A percentile compares a stretch with the other conserved stretches of the same genome.
Evolutionary conservation across 2,888 invertebrate species (phyloP).

Genomic region (Corbicula japonica): DNA sequence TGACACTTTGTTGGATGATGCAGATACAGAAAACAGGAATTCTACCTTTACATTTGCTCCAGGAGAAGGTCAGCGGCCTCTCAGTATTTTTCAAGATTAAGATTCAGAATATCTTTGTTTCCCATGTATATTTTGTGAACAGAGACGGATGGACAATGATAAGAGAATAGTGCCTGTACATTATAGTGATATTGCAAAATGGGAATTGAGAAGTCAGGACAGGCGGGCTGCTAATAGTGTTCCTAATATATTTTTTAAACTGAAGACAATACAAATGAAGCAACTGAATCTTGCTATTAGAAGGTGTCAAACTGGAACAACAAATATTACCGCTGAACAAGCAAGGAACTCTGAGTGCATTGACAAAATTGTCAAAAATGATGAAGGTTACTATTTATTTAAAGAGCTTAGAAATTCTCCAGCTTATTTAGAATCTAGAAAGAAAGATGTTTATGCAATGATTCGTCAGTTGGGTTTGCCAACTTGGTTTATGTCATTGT

Average conservation of each 20-base stretch:
- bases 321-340: conserved; percentile 44
- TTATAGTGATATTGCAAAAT: no score
- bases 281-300: conserved; percentile 16
- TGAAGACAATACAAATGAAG: conserved; percentile 22
- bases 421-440: conserved; percentile 57
- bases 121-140: no score
- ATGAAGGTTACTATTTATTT: conserved; percentile 81
- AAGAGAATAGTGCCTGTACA: no score
- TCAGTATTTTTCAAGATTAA: no score
- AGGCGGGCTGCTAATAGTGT: no score
- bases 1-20: no score
- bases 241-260: conserved; percentile 46
- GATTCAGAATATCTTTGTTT: no score
- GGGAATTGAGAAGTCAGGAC: no score
- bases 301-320: conserved; percentile 34
- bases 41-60: no score
- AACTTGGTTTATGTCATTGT: conserved; percentile 65
- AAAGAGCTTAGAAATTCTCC: conserved; percentile 55
- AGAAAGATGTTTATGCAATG: conserved; percentile 60
- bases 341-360: conserved; percentile 23
- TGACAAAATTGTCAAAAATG: conserved; percentile 73
- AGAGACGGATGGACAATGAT: no score
- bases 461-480: conserved; percentile 64
- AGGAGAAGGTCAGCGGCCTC: no score
- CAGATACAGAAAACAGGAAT: no score